Conservation (phyloP, 2,888 invertebrate species). For the Villa cingulata region DNA sequence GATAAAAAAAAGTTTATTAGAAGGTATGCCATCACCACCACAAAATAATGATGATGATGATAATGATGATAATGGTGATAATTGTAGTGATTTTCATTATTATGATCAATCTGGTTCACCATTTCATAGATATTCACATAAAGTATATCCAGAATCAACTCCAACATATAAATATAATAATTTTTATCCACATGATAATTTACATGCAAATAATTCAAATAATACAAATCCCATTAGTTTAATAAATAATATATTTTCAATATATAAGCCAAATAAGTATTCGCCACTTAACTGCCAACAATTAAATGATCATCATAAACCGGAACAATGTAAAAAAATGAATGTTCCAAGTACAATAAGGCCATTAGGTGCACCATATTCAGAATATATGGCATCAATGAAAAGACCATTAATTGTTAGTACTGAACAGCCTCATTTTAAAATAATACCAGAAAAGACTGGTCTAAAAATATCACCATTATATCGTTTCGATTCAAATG, state of each 20-base stretch:
- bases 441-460: slow-evolving; percentile 41
- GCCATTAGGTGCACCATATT: slow-evolving; percentile 28
- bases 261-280: slow-evolving; percentile 36
- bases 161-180: slow-evolving; percentile 35
- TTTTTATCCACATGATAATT: slow-evolving; percentile 30
- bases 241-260: slow-evolving; percentile 36
- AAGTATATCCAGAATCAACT: slow-evolving; percentile 31
- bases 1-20: slow-evolving; percentile 33
- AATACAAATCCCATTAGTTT: slow-evolving; percentile 30
- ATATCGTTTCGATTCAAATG: slow-evolving; percentile 25
- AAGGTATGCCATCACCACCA: slow-evolving; percentile 35
- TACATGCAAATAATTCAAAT: slow-evolving; percentile 20
- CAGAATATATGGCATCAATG: slow-evolving; percentile 34
- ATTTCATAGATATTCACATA: slow-evolving; percentile 22
- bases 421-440: slow-evolving; percentile 37
- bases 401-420: slow-evolving; percentile 43
- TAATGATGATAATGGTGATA: not conserved
- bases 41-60: slow-evolving; percentile 19
- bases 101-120: slow-evolving; percentile 30
- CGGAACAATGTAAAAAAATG: slow-evolving; percentile 30
- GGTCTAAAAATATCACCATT: slow-evolving; percentile 43
- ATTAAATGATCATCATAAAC: slow-evolving; percentile 21
- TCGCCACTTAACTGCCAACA: slow-evolving; percentile 36
- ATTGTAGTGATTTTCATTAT: slow-evolving; percentile 24
- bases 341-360: slow-evolving; percentile 34